Evolutionary conservation across 2,113 vertebrate genomes (phyloP), one percentile per base, ranked within the genome.

Genomic region (Pimephales promelas): DNA sequence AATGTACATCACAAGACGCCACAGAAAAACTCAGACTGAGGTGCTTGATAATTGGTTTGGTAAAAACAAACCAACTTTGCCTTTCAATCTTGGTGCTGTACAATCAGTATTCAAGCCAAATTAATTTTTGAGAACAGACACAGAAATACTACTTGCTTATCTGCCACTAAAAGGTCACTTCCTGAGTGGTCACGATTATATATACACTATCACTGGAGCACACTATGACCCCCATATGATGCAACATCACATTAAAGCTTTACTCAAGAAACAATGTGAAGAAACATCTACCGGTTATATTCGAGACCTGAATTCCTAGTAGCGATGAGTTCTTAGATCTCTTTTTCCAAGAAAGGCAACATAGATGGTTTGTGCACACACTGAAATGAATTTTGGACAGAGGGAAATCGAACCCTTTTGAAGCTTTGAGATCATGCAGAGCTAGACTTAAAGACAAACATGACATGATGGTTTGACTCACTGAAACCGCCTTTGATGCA

Each of bases 361-460:
- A 9, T 18, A 22, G 59, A 64, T 64, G n/a, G 57, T 26, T 45
- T 43, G 14, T 36, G 56, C 76, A 45, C 76, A 47, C 36, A 79
- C 9, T 62, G 16, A 45, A 79, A 79, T 45, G 3, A 26, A 59
- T 20, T 79, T 62, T 11, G 57, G 20, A 24, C n/a, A 31, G 59
- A 2, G 40, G 40, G 40, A 47, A 64, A 28, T 22, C 4, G 1
- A 9, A 64, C 16, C 4, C n/a, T 40, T 64, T 79, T 61, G 56
- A 61, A 79, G 76, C 10, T 66, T 66, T 31, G 45, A 34, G 24
- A 49, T 64, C 77, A 64, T 20, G 24, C 40, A 66, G 61, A 79
- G 59, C 77, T 79, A 45, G 40, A 79, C 59, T 79, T 79, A 26
- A 6, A 79, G 59, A 64, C 59, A 66, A 66, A 34, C 18, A 34